Percentiles rank a stretch among this genome's conserved stretches.
Evolutionary conservation across 1,140 invertebrate genomes (phyloP).

Genomic region (Bathynomus jamesi): DNA sequence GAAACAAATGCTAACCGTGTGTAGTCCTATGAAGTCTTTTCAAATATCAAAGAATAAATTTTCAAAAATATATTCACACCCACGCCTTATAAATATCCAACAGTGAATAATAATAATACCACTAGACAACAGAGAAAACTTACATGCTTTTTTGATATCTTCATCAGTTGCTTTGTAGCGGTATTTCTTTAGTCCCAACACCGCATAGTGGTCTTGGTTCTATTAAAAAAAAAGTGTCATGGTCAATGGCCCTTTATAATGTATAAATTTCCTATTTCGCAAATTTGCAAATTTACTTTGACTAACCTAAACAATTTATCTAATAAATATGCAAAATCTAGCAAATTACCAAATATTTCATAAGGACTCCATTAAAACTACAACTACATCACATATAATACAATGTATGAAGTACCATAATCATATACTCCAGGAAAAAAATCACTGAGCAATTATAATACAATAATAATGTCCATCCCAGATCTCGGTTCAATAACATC

Average conservation of each 20-base stretch:
- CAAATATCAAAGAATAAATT: no score
- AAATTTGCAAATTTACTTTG: not conserved
- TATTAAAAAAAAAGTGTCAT: constrained; percentile 38
- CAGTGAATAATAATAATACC: not conserved
- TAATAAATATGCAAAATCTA: not conserved
- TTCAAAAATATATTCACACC: no score
- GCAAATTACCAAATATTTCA: not conserved
- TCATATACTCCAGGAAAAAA: no score
- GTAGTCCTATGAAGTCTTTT: no score
- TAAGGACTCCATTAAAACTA: not conserved
- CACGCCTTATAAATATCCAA: no score
- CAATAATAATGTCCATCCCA: no score
- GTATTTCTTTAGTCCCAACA: constrained; percentile 75
- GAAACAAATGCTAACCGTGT: no score
- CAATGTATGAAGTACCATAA: not conserved
- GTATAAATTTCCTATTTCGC: not conserved
- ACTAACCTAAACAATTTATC: not conserved
- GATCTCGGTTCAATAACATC: no score
- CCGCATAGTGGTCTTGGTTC: constrained; percentile 92
- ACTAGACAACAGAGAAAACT: constrained; percentile 45
- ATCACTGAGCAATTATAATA: no score
- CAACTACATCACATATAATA: not conserved
- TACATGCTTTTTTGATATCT: constrained; percentile 86
- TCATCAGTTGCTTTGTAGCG: constrained; percentile 76
- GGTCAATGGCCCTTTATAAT: not conserved